Conservation (phyloP, 2,113 vertebrate species). For the Phoxinus phoxinus region DNA sequence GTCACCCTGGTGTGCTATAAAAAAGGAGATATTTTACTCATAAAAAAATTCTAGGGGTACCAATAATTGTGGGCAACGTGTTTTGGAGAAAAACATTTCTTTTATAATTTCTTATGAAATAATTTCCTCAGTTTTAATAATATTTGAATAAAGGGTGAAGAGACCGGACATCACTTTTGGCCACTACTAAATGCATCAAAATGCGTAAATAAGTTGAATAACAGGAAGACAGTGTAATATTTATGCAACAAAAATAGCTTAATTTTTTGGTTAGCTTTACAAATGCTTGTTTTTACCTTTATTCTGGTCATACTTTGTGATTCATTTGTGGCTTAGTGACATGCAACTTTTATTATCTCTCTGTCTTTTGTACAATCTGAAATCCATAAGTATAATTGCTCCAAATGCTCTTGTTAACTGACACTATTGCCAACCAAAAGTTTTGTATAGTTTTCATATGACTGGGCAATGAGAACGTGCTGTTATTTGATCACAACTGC, state of each 20-base stretch:
- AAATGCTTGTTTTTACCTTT: not conserved
- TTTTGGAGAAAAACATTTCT: too few species aligned
- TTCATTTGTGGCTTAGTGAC: not conserved
- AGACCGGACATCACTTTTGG: too few species aligned
- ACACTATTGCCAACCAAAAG: not conserved
- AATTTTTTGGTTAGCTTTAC: not conserved
- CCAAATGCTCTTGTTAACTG: not conserved
- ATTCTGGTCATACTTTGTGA: not conserved
- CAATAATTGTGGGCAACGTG: too few species aligned
- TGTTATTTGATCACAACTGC: not conserved
- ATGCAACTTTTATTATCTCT: not conserved
- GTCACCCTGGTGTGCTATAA: too few species aligned
- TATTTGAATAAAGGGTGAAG: too few species aligned
- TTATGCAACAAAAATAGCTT: not conserved
- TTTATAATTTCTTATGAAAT: too few species aligned
- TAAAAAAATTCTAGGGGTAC: too few species aligned
- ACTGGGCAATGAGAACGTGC: not conserved
- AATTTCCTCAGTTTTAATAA: too few species aligned
- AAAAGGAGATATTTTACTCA: too few species aligned
- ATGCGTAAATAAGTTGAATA: not conserved
- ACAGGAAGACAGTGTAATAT: not conserved
- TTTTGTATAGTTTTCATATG: not conserved
- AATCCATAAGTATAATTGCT: not conserved
- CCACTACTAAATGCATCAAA: not conserved
- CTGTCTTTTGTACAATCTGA: not conserved